Evolutionary conservation across 2,113 vertebrate genomes (phyloP), one percentile per base, ranked within the genome.

Genomic region (Onychorhynchus coronatus): DNA sequence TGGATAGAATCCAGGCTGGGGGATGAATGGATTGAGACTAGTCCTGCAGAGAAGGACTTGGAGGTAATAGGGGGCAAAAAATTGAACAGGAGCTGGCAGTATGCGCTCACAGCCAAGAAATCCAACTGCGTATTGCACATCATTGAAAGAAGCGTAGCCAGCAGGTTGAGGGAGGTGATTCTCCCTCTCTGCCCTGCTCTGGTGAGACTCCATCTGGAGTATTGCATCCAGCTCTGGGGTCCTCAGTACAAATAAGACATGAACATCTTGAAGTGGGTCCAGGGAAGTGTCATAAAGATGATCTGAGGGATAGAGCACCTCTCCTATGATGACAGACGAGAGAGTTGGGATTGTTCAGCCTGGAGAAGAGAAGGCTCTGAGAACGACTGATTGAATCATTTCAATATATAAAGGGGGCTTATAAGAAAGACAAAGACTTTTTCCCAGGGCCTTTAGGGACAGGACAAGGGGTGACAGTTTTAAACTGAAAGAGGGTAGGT

Each of bases 101-200:
- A 22, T 13, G 9, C 1, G 0, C 9, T 70, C 2, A 0, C n/a
- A 41, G 39, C 16, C 41, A n/a, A 55, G 79, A 76, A 83, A 30
- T 6, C 17, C 47, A 62, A 19, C 5, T 0, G 1, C 25, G 5
- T 47, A 22, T 11, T 31, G 62, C 17, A 9, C 24, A 47, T 5
- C 9, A 15, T 41, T 8, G 17, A n/a, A 42, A 47, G 28, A 15
- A 62, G 9, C 1, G 0, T 12, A 28, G 6, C 8, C 46, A 74
- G 41, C 33, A 67, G 19, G 53, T 6, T 0, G 1, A 67, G 8
- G 27, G 11, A 30, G 8, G 27, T 4, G 27, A 52, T 67, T 52
- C 42, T 67, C 6, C 12, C 15, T 6, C 12, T 33, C 37, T 4
- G 10, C 56, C 24, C 56, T 59, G 1, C 30, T 24, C 41, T 47